Base-by-base conservation (phyloP, 2,113 vertebrate genomes). In the Pycnonotus jocosus region DNA sequence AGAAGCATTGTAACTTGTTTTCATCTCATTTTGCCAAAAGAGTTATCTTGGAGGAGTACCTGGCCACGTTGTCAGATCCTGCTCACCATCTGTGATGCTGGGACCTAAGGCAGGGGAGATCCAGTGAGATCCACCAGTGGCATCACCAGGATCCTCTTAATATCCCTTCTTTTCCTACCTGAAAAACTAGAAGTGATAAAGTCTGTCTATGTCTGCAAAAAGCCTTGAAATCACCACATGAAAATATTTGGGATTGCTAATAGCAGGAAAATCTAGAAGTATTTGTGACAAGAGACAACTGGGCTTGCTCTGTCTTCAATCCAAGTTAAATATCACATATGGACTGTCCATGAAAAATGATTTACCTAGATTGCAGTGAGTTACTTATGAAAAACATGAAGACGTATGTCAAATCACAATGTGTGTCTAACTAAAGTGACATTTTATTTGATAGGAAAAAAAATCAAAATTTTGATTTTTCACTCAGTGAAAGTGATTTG, bases 1-100 rank as follows among this genome's bases (percentile, higher is more conserved):
- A 96, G 88, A 92, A 96, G 88, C 81, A 92, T 90, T 81, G 81
- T 73, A 95, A 92, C 69, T 58, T 65, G 70, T 95, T 95, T 95
- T 73, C 54, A 38, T 23, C 81, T 80, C 35, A 25, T 23, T 90
- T 81, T 86, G 35, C 83, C 86, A 44, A 64, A 79, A 71, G 83
- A 88, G 60, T 78, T 89, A 17, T 80, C 72, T 44, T 81, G 69
- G 19, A 85, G 85, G 70, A 91, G 23, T 27, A 22, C 31, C 31
- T 9, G 35, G 45, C 51, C 8, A 1, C 0, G 2, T 50, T 83
- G 35, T 92, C 78, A 85, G 42, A 37, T 38, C 30, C 18, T 84
- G 77, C 25, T 74, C 11, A 22, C 0, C 0, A 50, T 31, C 27
- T 21, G 3, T 42, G 13, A 38, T 24, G 16, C 37, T 51, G 48